Base-by-base conservation (phyloP, 2,888 invertebrate species). In the Automeris io region DNA sequence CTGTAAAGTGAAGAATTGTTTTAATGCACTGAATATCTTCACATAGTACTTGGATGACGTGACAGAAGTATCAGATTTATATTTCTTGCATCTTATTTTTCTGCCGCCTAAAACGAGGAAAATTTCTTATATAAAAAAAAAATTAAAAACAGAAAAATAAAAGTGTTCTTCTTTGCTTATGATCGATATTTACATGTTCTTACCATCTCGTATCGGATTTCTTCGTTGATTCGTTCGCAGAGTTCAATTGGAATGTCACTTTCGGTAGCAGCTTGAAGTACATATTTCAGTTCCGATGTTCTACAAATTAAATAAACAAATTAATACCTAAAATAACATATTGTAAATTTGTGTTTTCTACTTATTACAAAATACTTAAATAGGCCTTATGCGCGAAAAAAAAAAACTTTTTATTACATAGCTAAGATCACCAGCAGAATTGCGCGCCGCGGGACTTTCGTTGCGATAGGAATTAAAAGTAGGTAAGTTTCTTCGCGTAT, bases 191-290 rank as follows among this genome's bases (percentile, higher is more conserved):
- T 86, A 85, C 86, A 80, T 85, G 82, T 70, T 72, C 89, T 88
- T 78, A 93, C 91, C 82, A 95, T 93, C 86, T 99, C 98, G 88
- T 96, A 92, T 61, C 95, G 90, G 86, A 96, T 95, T 83, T 98
- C 98, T 81, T 96, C 94, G 67, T 92, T 93, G 61, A 98, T 90
- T 61, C 97, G 91, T 61, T 95, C 94, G 62, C 92, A 92, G 55
- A 98, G 89, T 87, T 95, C 93, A 57, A 89, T 88, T 35, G 99
- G 98, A 69, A 99, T 99, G 87, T 98, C 98, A 51, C 88, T 90
- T 74, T 96, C 96, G 7, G 92, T 91, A 36, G 97, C 95, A 62
- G 95, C 94, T 85, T 95, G 94, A 41, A 99, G 87, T 18, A 98
- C 95, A 57, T 93, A 92, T 47, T 91, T 90, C 55, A 96, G 80